Base-by-base conservation (phyloP, 2,113 vertebrate species). In the Chauna torquata region DNA sequence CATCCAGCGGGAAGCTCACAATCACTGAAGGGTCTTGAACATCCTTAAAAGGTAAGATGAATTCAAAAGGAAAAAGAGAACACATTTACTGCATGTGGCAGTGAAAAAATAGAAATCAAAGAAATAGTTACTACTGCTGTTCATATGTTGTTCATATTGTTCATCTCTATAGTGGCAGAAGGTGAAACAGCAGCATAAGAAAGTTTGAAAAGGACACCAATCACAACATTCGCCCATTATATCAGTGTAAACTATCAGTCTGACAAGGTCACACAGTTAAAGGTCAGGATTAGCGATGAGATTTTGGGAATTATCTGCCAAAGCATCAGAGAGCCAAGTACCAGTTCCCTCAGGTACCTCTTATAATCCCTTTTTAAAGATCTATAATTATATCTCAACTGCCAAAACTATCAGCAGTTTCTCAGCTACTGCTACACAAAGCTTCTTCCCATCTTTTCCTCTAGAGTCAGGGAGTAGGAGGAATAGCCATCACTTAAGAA, bases 11-110 rank as follows among this genome's bases (percentile, higher is more conserved):
- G 84, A 99, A 99, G 92, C 91, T 99, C 82, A 99, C 98, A 2
- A 98, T 99, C 86, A 99, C 98, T 4, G 99, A 99, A 28, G 99
- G 99, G 94, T 99, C 99, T 90, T 99, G 99, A 85, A 99, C 99
- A 38, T 99, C 99, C 99, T 99, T 97, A 68, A 90, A 11, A 95
- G 93, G 84, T 57, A 80, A 93, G 8, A 32, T 19, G 47, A 92
- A 93, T 44, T 25, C 28, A 49, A 36, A 76, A 27, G 52, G 1
- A 72, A 42, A 16, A 75, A 40, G 19, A 3, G 5, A 42, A 15
- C 15, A 47, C 4, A 22, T 58, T 88, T 64, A 55, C 36, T 54
- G 28, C 42, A 36, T 3, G 16, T 44, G 17, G 38, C 16, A 49
- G 32, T 8, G 47, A 93, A 47, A 61, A 83, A 88, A 89, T 15